Evolutionary conservation across 1,140 invertebrate genomes (phyloP), one percentile per base, ranked within the genome.

Genomic region (Vollenhovia emeryi): DNA sequence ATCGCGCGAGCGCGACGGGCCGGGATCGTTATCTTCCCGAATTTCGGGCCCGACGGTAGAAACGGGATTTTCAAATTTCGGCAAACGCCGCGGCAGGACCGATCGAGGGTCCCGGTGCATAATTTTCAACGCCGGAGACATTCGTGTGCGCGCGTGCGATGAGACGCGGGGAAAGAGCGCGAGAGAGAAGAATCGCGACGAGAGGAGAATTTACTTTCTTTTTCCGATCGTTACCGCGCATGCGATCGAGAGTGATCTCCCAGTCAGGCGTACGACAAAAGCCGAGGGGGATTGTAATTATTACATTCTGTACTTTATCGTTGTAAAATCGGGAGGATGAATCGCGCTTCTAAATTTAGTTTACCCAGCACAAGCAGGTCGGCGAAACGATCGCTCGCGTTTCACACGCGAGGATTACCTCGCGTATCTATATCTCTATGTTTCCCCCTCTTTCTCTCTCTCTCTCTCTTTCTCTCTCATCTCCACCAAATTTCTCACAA

Each of bases 401-500:
- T 82, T 82, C 78, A 82, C 78, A 82, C 78, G 78, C 66, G 36
- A 82, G 55, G 36, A 82, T 43, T 66, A 78, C 43, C 74, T 55
- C 18, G 69, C 50, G 43, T 45, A 15, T 69, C 45, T 30, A 33
- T 69, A n/a, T 62, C 13, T 45, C 30, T 74, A 27, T n/a, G 7
- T 48, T 36, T 36, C 40, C 7, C 52, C 45, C 79, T 18, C 73
- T 55, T 60, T 85, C 80, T 48, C 73, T 75, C 21, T 84, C 27
- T 55, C 52, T 30, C 27, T 33, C 50, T 62, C 57, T 45, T 64
- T 66, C 68, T 80, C 48, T 60, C 55, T 68, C 68, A 74, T 80
- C 59, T 79, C 55, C 71, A 86, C 84, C 87, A 52, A 89, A 89
- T 89, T 89, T 89, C 88, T 89, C 84, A 83, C 87, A 89, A 79